These are phyloP conservation scores for Urophycis tenuis DNA, from an alignment of 2,797 vertebrate species.

Conservation along the genomic window DNA sequence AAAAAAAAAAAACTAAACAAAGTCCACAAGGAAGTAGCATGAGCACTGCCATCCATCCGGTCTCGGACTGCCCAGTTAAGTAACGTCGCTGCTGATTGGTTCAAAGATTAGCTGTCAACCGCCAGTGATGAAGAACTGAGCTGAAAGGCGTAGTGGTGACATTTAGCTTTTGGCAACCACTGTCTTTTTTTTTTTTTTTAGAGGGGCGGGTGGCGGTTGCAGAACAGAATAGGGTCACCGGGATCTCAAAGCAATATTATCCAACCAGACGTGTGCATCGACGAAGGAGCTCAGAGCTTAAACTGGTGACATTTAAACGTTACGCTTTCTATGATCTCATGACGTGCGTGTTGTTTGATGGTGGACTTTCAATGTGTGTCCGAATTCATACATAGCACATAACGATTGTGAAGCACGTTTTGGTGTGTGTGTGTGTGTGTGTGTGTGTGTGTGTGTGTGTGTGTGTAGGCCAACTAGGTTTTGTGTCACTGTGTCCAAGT, in stretches of 20 bases:
- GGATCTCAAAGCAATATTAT: slow-evolving; percentile 49
- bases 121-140: background rate
- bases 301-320: slow-evolving; percentile 25
- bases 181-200: too few relatives aligned
- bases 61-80: background rate
- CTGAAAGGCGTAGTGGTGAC: background rate
- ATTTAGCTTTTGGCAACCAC: background rate
- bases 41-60: background rate
- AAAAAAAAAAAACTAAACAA: background rate
- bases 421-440: slow-evolving; percentile 9
- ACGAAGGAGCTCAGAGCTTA: slow-evolving; percentile 9
- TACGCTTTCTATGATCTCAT: slow-evolving; percentile 12
- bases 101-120: slow-evolving; percentile 5
- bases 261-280: slow-evolving; percentile 14
- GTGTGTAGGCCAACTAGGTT: slow-evolving; percentile 13
- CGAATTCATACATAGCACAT: background rate
- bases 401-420: background rate
- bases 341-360: background rate
- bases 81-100: background rate
- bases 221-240: slow-evolving; percentile 32
- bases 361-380: background rate
- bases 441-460: too few relatives aligned
- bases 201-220: background rate
- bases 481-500: slow-evolving; percentile 16
- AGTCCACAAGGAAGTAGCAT: background rate